These are phyloP conservation scores for Neostethus bicornis DNA, from an alignment of 2,797 vertebrate genomes.

Conservation along the genomic window DNA sequence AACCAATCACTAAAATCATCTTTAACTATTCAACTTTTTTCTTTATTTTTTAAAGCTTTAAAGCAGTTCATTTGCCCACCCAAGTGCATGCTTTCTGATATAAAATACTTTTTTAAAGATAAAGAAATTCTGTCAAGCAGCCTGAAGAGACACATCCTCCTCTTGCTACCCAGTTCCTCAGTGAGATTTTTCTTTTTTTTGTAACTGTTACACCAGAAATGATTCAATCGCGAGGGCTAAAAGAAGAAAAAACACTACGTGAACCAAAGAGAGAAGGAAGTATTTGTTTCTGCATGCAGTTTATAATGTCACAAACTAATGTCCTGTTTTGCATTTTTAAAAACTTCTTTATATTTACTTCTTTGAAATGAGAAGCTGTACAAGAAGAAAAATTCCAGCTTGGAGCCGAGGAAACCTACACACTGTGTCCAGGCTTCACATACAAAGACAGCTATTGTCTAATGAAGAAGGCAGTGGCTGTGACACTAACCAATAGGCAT, in stretches of 20 bases:
- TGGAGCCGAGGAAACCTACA: constrained; percentile 40
- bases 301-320: constrained; percentile 22
- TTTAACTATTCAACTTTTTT: no score
- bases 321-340: constrained; percentile 11
- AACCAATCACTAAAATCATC: background rate
- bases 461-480: constrained; percentile 58
- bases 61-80: no score
- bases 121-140: constrained; percentile 8
- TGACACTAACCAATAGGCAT: constrained; percentile 68
- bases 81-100: no score
- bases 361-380: constrained; percentile 21
- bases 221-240: constrained; percentile 19
- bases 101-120: background rate
- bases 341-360: constrained; percentile 43
- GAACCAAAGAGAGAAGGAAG: constrained; percentile 48
- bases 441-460: constrained; percentile 74
- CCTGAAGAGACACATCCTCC: constrained; percentile 39
- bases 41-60: no score
- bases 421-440: constrained; percentile 29
- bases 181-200: constrained; percentile 33
- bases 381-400: constrained; percentile 43
- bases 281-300: constrained; percentile 11
- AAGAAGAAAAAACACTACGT: constrained; percentile 11
- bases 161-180: constrained; percentile 49
- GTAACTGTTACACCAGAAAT: constrained; percentile 10